Base-by-base conservation (phyloP, 2,113 vertebrate species). In the Poecile atricapillus region DNA sequence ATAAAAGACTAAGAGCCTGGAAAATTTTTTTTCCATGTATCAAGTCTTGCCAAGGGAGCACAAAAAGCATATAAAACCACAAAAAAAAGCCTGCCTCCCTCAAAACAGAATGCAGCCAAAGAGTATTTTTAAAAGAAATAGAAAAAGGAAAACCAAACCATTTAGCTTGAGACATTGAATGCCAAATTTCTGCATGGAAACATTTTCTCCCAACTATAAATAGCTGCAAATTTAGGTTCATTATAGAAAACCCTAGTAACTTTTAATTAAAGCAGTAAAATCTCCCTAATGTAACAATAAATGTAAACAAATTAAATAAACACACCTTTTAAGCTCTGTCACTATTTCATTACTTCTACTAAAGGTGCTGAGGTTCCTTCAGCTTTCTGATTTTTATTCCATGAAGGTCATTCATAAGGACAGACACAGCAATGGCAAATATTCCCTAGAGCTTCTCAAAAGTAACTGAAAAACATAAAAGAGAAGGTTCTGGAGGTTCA, bases 11-110 rank as follows among this genome's bases (percentile, higher is more conserved):
- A 95, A 95, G 59, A 78, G 83, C 68, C 87, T 96, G 94, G 88
- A 96, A 96, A 96, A 94, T 75, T 75, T 96, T 88, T 95, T 92
- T 95, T 94, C 88, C 94, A 91, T 77, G 60, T 86, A 96, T 58
- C 44, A 86, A 80, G 50, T 64, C 65, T 93, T 96, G 96, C 95
- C 94, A 97, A 96, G n/a, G 25, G 65, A 90, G 78, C 92, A 97
- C 68, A 96, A 94, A 97, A 93, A 93, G 39, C 31, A 81, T 50
- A 68, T 62, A 90, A 96, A 95, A 94, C 67, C 85, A 92, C 77
- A 65, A 60, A 87, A 53, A 76, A 68, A 4, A 43, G 5, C 0
- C 0, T 47, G 75, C 79, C 55, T 91, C 68, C 81, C 56, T 90
- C 75, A 82, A 95, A 94, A 92, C 44, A 91, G 55, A 95, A 96